Conservation (phyloP, 1,140 invertebrate species). For the Calycopis cecrops region DNA sequence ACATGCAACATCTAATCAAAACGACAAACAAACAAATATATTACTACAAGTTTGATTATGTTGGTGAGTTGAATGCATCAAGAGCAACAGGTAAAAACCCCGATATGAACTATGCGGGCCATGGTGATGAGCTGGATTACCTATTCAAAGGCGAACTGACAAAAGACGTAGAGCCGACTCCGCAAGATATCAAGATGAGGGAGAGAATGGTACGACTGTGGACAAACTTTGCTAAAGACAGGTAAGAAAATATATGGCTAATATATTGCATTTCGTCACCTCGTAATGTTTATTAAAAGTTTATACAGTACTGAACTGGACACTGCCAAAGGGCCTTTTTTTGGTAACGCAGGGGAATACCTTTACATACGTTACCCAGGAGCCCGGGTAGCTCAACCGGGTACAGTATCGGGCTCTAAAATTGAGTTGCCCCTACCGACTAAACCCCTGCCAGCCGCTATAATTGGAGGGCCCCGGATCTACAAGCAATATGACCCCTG, state of each 20-base stretch:
- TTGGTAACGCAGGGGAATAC: too few relatives aligned
- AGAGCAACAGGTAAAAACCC: conserved; percentile 35
- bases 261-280: background rate
- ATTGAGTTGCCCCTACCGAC: too few relatives aligned
- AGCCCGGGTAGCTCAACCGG: too few relatives aligned
- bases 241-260: conserved; percentile 45
- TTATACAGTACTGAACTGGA: too few relatives aligned
- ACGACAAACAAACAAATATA: conserved; percentile 59
- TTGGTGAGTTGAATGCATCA: conserved; percentile 53
- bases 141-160: conserved; percentile 52
- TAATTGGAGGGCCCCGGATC: too few relatives aligned
- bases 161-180: conserved; percentile 39
- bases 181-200: conserved; percentile 47
- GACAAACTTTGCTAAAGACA: conserved; percentile 75
- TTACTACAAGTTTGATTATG: conserved; percentile 66
- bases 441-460: too few relatives aligned
- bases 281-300: background rate
- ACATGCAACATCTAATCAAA: conserved; percentile 49
- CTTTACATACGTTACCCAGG: too few relatives aligned
- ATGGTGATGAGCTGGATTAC: conserved; percentile 67
- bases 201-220: conserved; percentile 68
- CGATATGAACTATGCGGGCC: conserved; percentile 39
- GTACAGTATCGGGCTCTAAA: too few relatives aligned
- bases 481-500: too few relatives aligned
- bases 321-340: too few relatives aligned